Conservation (phyloP, 2,797 vertebrate genomes). For the Muraenolepis orangiensis region DNA sequence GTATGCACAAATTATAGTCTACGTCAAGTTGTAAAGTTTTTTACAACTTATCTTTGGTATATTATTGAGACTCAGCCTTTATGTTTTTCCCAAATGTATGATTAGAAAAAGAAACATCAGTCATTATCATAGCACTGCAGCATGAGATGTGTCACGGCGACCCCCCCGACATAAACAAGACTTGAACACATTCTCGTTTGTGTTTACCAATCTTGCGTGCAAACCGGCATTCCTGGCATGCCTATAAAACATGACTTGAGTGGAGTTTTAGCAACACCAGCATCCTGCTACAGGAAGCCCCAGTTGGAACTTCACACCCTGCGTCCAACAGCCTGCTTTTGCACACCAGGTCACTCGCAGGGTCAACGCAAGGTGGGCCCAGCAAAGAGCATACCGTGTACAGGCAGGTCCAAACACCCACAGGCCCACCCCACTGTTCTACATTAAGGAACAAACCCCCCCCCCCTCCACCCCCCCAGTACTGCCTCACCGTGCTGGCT, state of each 20-base stretch:
- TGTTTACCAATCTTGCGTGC: not conserved
- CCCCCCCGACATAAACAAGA: not conserved
- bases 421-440: not conserved
- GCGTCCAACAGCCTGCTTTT: not conserved
- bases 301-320: constrained; percentile 34
- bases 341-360: not conserved
- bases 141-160: not conserved
- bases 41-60: not conserved
- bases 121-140: not conserved
- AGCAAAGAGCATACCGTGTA: not conserved
- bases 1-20: not conserved
- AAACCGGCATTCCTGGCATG: constrained; percentile 48
- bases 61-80: not conserved
- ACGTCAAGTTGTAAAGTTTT: no score
- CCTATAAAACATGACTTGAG: constrained; percentile 31
- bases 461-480: no score
- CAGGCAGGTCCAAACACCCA: not conserved
- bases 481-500: not conserved
- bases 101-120: not conserved
- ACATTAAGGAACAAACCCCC: not conserved
- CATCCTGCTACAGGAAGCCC: constrained; percentile 21
- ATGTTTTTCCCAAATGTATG: not conserved
- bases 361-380: not conserved
- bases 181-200: not conserved
- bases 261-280: constrained; percentile 27